Conservation (phyloP, 2,797 vertebrate species). For the Erethizon dorsatum region DNA sequence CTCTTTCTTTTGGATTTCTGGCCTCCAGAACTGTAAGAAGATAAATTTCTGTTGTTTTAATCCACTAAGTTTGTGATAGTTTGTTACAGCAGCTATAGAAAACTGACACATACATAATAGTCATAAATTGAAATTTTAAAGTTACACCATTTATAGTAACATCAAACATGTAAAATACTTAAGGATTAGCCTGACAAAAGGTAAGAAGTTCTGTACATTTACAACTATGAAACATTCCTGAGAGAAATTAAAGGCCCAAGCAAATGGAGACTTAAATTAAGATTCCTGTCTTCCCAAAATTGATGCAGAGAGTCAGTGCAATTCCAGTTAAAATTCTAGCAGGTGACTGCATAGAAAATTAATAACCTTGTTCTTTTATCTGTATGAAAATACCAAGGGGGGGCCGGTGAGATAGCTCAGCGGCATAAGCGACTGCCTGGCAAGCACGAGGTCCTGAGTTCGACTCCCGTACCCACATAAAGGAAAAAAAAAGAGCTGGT, state of each 20-base stretch:
- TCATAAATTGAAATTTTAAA: background rate
- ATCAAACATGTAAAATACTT: background rate
- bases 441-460: no score
- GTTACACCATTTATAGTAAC: background rate
- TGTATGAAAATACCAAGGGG: background rate
- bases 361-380: background rate
- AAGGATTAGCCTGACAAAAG: background rate
- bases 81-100: background rate
- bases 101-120: background rate
- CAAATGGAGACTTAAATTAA: background rate
- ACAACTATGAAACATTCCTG: slow-evolving; percentile 23
- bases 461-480: no score
- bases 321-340: background rate
- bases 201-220: background rate
- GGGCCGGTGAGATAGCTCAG: no score
- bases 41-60: background rate
- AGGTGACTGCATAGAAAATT: background rate
- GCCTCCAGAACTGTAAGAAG: background rate
- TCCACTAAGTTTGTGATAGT: background rate
- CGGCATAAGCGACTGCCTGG: no score
- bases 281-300: background rate
- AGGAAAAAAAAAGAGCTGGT: no score
- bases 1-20: background rate
- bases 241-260: background rate
- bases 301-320: background rate